Base-by-base conservation (phyloP, 2,888 invertebrate genomes). In the Epistrophella euchroma region DNA sequence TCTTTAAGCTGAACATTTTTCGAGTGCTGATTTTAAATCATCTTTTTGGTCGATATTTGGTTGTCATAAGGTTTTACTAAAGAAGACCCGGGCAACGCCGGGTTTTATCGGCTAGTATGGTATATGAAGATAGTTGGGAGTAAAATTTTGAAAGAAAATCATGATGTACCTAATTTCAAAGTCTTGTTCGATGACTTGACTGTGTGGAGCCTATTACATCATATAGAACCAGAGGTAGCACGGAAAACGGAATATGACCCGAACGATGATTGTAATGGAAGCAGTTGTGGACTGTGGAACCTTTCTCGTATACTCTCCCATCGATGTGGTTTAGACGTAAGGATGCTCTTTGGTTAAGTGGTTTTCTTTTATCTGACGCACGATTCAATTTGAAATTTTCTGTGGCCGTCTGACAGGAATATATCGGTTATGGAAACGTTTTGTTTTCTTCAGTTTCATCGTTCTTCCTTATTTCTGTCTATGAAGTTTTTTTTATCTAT, bases 281-380 rank as follows among this genome's bases (percentile, higher is more conserved):
- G 71, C 58, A 62, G 28, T 56, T 64, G 71, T 28, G 62, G 55
- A 47, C 32, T 52, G 19, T 43, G 62, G 58, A 22, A 58, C 13
- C 43, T 17, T 11, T 64, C 43, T 52, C 50, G 22, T 66, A 6
- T 43, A 47, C 25, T 52, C 25, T 28, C 25, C 52, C 60, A 62
- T 62, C 68, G 45, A 72, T 72, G 50, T 66, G 73, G 40, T 76
- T 55, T 32, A 28, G 40, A 70, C 68, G 56, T 64, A 52, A 58
- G 58, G 80, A 85, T 73, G 80, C 76, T 85, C 75, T 80, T 76
- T 72, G 84, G 75, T 76, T 80, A 85, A 85, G 84, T 85, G 84
- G 84, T 85, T 84, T 84, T 75, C 75, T 45, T 85, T 76, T 72
- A 85, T 80, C 84, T 85, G 84, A 80, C 84, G 72, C 71, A 80